Evolutionary conservation across 2,797 vertebrate genomes (phyloP).

Genomic region (Acropternis orthonyx): DNA sequence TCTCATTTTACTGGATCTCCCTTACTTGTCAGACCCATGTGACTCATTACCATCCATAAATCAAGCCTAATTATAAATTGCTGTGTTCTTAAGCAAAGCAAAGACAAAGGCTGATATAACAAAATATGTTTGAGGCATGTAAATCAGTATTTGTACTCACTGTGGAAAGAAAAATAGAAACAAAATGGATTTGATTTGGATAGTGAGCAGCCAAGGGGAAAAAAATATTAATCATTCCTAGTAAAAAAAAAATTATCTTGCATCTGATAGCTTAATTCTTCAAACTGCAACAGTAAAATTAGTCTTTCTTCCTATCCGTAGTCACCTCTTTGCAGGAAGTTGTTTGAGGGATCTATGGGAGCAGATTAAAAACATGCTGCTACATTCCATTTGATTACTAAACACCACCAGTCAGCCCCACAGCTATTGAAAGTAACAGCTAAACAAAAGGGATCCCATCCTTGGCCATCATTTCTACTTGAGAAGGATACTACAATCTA

Average conservation of each 20-base stretch:
- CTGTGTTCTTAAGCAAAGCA: background rate
- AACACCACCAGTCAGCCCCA: background rate
- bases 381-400: background rate
- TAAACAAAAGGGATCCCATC: background rate
- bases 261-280: background rate
- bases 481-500: background rate
- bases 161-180: background rate
- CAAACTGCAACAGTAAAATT: background rate
- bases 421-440: background rate
- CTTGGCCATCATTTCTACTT: background rate
- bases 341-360: background rate
- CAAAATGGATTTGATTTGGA: background rate
- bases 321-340: background rate
- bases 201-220: background rate
- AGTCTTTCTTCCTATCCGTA: background rate
- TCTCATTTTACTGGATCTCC: background rate
- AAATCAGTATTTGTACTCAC: background rate
- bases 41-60: background rate
- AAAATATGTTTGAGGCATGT: background rate
- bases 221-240: background rate
- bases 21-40: background rate
- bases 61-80: conserved; percentile 8
- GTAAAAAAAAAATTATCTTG: background rate
- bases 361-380: background rate
- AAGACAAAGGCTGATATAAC: background rate